Evolutionary conservation across 2,888 invertebrate genomes (phyloP), one percentile per base, ranked within the genome.

Genomic region (Hirtodrosophila duncani): DNA sequence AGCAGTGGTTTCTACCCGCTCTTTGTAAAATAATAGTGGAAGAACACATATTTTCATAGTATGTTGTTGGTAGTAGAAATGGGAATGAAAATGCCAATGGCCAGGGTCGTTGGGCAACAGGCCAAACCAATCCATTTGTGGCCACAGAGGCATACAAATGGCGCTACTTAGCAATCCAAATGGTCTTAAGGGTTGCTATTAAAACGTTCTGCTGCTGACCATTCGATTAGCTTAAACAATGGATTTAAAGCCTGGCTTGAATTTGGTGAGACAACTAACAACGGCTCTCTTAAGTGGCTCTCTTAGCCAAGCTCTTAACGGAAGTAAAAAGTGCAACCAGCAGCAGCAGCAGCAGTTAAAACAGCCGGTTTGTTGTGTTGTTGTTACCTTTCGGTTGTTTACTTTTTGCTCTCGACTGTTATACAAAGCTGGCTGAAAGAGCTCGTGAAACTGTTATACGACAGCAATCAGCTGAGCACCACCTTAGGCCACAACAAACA

Each of bases 341-440:
- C n/a, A 31, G 11, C 16, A 31, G 63, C 67, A 13, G 13, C 46
- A 46, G 16, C 63, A 63, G 67, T 41, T 67, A 64, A 68, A 67
- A 65, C 65, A 65, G 71, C 71, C 71, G 81, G 71, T 72, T 72
- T 62, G 59, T 59, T 62, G n/a, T n/a, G n/a, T n/a, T n/a, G n/a
- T n/a, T n/a, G n/a, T n/a, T 58, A 51, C 60, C 60, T 58, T 58
- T 57, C 56, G 56, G 44, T 58, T 65, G 64, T 65, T 65, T 65
- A 65, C 64, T 65, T 70, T 77, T 71, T 57, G 23, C 42, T 14
- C 55, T 8, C 14, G 9, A 8, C 56, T 64, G 64, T 64, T 66
- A 64, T 64, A 64, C 43, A 11, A 11, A 30, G n/a, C 26, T n/a
- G n/a, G n/a, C n/a, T n/a, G n/a, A n/a, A n/a, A n/a, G n/a, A n/a